Evolutionary conservation across 2,888 invertebrate species (phyloP).

Genomic region (Malacosoma neustria): DNA sequence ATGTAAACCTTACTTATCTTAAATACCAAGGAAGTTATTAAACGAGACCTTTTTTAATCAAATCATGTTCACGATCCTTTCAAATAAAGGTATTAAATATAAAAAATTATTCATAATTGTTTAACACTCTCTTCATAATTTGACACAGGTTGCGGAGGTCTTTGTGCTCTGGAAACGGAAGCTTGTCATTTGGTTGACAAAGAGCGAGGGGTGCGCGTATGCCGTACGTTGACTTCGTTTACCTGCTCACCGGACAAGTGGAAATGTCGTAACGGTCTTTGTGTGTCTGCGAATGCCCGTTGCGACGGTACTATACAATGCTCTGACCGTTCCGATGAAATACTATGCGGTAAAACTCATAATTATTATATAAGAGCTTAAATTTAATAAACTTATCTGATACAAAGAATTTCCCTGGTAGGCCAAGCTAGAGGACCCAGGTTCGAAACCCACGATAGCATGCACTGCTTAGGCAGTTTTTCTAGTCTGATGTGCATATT

Average conservation of each 20-base stretch:
- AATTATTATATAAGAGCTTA: no score
- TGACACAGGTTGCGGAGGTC: conserved; percentile 75
- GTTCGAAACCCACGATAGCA: no score
- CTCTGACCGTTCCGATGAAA: conserved; percentile 83
- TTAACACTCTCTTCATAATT: conserved; percentile 2
- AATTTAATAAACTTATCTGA: no score
- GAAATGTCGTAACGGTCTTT: conserved; percentile 82
- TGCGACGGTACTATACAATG: conserved; percentile 85
- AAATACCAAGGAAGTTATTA: no score
- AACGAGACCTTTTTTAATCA: no score
- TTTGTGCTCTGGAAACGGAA: conserved; percentile 77
- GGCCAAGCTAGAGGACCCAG: no score
- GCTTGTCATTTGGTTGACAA: conserved; percentile 77
- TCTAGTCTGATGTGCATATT: no score
- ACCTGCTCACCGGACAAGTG: conserved; percentile 79
- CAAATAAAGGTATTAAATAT: no score
- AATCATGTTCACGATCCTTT: no score
- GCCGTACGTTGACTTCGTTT: conserved; percentile 72
- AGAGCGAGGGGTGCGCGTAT: conserved; percentile 64
- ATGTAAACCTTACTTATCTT: no score
- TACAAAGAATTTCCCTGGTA: no score
- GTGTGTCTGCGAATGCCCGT: conserved; percentile 76
- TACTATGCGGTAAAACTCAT: conserved; percentile 77
- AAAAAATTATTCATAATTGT: background rate
- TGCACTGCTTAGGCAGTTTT: no score